Evolutionary conservation across 2,888 invertebrate genomes (phyloP), one percentile per base, ranked within the genome.

Genomic region (Metacarcinus magister): DNA sequence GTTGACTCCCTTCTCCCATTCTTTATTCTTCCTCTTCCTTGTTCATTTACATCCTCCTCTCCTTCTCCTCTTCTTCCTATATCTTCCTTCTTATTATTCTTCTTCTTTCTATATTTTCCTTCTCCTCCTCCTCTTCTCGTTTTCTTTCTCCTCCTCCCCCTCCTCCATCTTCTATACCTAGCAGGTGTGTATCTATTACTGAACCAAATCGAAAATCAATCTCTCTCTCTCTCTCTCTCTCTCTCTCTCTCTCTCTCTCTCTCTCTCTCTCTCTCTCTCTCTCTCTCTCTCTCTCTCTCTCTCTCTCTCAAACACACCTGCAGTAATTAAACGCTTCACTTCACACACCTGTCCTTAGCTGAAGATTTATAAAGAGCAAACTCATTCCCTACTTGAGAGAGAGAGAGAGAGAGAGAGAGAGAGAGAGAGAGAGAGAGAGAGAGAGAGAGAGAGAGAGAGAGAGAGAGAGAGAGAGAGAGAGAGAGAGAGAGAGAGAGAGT

Each of bases 351-450:
- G 67, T n/a, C n/a, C 67, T 67, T 67, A n/a, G 16, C 23, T 54
- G 54, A 54, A 54, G 16, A 10, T 54, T 10, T 10, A 54, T 54
- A 67, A 67, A 32, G 32, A 82, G 32, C 8, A 82, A 32, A 28
- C 32, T 8, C 0, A 32, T n/a, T 67, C n/a, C 23, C 67, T 67
- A 23, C 23, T n/a, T n/a, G n/a, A n/a, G n/a, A n/a, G n/a, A 13
- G 13, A 48, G 48, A 48, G 48, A 48, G 48, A 48, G 48, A 48
- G 48, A 48, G 48, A 48, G 48, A 23, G 67, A 67, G n/a, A n/a
- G 67, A 67, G 67, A 67, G 67, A 67, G 67, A 67, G 67, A 67
- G 67, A 67, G n/a, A n/a, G 67, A 67, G 67, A 67, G 67, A 67
- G 67, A 67, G 67, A 67, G 67, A 67, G 67, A 54, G 67, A 67